These are phyloP conservation scores for Phoeniculus purpureus DNA, from an alignment of 2,797 vertebrate genomes.

Conservation along the genomic window DNA sequence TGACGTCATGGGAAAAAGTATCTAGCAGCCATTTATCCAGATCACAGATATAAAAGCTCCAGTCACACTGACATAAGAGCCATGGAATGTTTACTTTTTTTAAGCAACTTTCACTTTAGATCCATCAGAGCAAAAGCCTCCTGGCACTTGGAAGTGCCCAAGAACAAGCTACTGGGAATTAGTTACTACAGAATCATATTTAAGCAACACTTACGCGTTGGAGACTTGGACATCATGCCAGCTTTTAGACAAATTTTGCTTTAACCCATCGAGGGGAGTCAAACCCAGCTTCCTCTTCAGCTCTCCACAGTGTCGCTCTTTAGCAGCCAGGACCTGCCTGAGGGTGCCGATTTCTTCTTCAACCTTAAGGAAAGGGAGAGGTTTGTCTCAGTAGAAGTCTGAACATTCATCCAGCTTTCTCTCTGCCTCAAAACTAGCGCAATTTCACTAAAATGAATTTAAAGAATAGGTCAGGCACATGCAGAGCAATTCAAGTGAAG, in stretches of 20 bases:
- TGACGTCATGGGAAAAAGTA: not conserved
- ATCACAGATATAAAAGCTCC: accelerated
- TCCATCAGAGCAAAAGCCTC: not conserved
- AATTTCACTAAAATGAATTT: accelerated
- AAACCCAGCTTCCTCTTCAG: constrained; percentile 94
- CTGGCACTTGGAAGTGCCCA: not conserved
- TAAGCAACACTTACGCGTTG: constrained; percentile 85
- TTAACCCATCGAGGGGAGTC: constrained; percentile 88
- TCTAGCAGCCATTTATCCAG: not conserved
- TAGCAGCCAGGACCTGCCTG: constrained; percentile 93
- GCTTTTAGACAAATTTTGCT: constrained; percentile 90
- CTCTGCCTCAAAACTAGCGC: not conserved
- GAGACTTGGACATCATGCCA: constrained; percentile 97
- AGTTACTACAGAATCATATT: accelerated
- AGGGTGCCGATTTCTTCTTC: constrained; percentile 96
- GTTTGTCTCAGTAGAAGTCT: not conserved
- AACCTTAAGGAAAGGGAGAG: constrained; percentile 79
- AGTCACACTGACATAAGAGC: accelerated
- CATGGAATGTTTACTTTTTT: not conserved
- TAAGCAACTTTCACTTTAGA: not conserved
- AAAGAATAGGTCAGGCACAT: accelerated
- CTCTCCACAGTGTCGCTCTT: constrained; percentile 91
- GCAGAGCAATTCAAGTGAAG: not conserved
- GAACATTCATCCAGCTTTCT: not conserved
- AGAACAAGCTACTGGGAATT: not conserved